phyloP scores from a whole-genome alignment of 2,888 invertebrate genomes.

The Drosophila paranaensis region DNA sequence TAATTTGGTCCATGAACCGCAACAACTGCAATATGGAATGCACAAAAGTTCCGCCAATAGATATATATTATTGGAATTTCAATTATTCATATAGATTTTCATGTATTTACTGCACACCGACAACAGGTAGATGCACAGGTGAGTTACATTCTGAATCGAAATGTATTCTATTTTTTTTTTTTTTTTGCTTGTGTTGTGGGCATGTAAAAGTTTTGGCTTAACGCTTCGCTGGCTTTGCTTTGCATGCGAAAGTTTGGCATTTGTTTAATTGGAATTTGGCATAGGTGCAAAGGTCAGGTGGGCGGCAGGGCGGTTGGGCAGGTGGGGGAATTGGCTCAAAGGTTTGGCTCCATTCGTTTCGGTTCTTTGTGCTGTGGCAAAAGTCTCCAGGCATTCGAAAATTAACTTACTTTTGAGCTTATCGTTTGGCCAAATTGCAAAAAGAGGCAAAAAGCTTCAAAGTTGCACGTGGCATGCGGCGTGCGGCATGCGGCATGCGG shows the following conservation, averaged over 20 bases:
- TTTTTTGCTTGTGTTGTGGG: not conserved
- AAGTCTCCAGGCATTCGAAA: slow-evolving; percentile 32
- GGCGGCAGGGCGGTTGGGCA: rapidly evolving
- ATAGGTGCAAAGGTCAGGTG: slow-evolving; percentile 23
- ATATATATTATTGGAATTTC: slow-evolving; percentile 18
- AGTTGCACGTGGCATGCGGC: not conserved
- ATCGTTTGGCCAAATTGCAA: slow-evolving; percentile 23
- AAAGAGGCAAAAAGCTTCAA: not conserved
- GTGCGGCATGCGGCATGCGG: slow-evolving; percentile 11
- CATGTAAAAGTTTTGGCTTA: slow-evolving; percentile 58
- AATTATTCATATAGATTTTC: slow-evolving; percentile 1
- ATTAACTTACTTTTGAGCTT: slow-evolving; percentile 29
- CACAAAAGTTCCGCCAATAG: slow-evolving; percentile 8
- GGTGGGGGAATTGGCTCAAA: not conserved
- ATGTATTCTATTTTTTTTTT: slow-evolving; percentile 12
- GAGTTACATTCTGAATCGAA: slow-evolving; percentile 1
- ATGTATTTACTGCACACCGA: not conserved
- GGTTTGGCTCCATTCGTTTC: not conserved
- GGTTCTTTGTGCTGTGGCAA: slow-evolving; percentile 28
- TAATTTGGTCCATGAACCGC: slow-evolving; percentile 6
- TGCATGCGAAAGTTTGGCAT: slow-evolving; percentile 69
- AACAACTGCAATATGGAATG: slow-evolving; percentile 5
- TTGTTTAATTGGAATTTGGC: slow-evolving; percentile 74
- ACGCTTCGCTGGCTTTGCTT: slow-evolving; percentile 58
- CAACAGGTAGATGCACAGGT: not conserved